A percentile compares a stretch with the other conserved stretches of the same genome.
These are phyloP conservation scores for Limenitis camilla DNA, from an alignment of 2,888 invertebrate species.

Conservation along the genomic window DNA sequence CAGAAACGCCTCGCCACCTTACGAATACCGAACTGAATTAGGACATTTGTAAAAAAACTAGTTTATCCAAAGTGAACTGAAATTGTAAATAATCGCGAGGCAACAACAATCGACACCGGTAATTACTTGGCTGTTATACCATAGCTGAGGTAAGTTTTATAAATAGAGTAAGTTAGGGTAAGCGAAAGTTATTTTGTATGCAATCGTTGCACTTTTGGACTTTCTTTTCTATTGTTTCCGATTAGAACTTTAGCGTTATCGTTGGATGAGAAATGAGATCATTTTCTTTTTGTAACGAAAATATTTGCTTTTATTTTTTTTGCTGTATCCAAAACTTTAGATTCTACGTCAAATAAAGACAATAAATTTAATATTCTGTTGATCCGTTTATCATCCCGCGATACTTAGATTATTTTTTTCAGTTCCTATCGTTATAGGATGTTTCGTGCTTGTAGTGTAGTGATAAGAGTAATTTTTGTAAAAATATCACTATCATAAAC, in stretches of 20 bases:
- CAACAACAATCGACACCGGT: neutral
- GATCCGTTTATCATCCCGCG: too few species aligned
- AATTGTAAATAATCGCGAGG: neutral
- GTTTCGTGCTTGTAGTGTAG: conserved; percentile 59
- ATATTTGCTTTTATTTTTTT: too few species aligned
- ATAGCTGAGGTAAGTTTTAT: conserved; percentile 53
- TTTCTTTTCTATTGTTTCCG: conserved; percentile 30
- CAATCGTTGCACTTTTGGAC: conserved; percentile 28
- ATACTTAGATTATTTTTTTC: conserved; percentile 37
- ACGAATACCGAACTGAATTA: conserved; percentile 10
- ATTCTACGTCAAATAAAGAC: too few species aligned
- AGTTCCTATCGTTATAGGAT: conserved; percentile 72
- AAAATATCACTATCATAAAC: conserved; percentile 49
- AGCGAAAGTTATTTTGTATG: conserved; percentile 42
- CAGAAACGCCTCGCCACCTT: conserved; percentile 45
- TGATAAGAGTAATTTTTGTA: conserved; percentile 35
- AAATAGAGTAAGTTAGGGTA: conserved; percentile 58
- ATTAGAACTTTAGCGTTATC: conserved; percentile 32
- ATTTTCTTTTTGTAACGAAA: too few species aligned
- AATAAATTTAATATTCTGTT: too few species aligned
- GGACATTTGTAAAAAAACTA: neutral
- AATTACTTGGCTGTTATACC: conserved; percentile 43
- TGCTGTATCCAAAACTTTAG: too few species aligned
- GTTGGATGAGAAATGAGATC: too few species aligned
- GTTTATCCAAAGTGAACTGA: too few species aligned